These are phyloP conservation scores for Sinocyclocheilus rhinocerous DNA, from an alignment of 2,113 vertebrate genomes.

Conservation along the genomic window DNA sequence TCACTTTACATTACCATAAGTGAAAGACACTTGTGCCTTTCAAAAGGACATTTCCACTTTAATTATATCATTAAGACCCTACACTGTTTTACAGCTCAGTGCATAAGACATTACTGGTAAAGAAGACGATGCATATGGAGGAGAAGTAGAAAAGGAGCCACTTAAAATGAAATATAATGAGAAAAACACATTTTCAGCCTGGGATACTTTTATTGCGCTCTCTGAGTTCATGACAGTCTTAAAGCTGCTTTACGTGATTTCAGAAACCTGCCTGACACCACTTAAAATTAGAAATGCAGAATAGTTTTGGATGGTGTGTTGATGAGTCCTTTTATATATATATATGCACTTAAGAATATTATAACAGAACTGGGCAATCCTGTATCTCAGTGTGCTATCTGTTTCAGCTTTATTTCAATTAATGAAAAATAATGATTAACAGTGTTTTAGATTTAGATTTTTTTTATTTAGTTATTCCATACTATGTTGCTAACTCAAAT, in stretches of 20 bases:
- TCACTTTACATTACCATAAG: neutral
- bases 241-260: constrained; percentile 5
- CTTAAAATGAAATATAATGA: neutral
- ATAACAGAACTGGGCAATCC: neutral
- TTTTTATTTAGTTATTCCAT: neutral
- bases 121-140: neutral
- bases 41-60: neutral
- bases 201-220: neutral
- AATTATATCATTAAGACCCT: constrained; percentile 15
- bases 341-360: neutral
- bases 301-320: neutral
- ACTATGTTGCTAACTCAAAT: neutral
- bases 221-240: constrained; percentile 1
- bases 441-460: neutral
- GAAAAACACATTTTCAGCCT: neutral
- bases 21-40: neutral
- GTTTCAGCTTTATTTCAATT: neutral
- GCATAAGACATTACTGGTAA: neutral
- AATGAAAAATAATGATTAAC: neutral
- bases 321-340: neutral
- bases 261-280: constrained; percentile 6
- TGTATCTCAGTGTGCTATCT: neutral
- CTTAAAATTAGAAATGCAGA: constrained; percentile 1
- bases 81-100: neutral
- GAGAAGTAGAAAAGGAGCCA: neutral